Percentiles rank a stretch among this genome's conserved stretches.
Conservation (phyloP, 2,113 vertebrate species). For the Blennius ocellaris region DNA sequence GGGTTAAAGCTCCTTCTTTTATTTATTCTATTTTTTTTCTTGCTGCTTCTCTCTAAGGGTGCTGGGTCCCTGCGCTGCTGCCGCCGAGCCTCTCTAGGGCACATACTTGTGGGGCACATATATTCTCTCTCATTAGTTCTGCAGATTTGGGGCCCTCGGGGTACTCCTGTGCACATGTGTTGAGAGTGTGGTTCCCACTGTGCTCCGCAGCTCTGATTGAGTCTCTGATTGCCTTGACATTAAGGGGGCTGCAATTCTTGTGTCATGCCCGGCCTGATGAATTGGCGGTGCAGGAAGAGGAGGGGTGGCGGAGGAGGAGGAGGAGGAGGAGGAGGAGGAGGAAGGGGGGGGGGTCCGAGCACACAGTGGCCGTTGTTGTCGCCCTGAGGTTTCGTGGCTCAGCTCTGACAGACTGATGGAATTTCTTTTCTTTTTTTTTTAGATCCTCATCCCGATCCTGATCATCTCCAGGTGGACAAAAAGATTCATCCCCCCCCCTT, state of each 20-base stretch:
- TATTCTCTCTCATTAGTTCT: constrained; percentile 71
- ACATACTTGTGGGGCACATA: constrained; percentile 58
- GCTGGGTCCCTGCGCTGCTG: constrained; percentile 33
- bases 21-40: constrained; percentile 15
- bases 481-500: too few species aligned
- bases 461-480: too few species aligned
- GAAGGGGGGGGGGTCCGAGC: neutral
- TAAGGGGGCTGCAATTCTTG: constrained; percentile 49
- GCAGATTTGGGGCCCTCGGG: constrained; percentile 63
- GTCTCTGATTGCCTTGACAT: constrained; percentile 64
- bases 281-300: constrained; percentile 29
- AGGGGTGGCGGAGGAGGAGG: neutral
- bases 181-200: constrained; percentile 53
- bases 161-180: constrained; percentile 60
- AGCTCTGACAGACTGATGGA: too few species aligned
- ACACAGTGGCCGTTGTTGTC: constrained; percentile 50
- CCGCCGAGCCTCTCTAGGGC: constrained; percentile 38
- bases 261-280: constrained; percentile 56
- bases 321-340: neutral
- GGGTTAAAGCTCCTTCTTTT: constrained; percentile 38
- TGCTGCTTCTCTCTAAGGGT: constrained; percentile 32
- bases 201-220: constrained; percentile 55
- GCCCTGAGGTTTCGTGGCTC: neutral
- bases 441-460: too few species aligned
- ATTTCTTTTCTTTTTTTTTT: too few species aligned